Evolutionary conservation across 2,797 vertebrate genomes (phyloP).

Genomic region (Melanogrammus aeglefinus): DNA sequence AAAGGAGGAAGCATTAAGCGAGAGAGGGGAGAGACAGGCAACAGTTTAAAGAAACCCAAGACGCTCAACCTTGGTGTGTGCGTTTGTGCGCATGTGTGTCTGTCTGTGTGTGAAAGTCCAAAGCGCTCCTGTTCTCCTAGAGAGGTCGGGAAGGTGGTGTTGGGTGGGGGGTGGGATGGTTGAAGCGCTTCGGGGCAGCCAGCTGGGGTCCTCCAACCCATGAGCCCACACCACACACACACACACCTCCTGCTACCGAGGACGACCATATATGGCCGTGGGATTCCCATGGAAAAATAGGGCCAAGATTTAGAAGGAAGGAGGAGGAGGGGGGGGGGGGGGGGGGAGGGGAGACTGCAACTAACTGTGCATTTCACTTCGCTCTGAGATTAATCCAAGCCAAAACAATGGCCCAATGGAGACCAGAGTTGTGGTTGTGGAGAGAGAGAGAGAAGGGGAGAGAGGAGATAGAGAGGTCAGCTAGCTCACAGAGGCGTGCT

Average conservation of each 20-base stretch:
- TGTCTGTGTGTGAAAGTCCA: no score
- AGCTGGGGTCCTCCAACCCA: slow-evolving; percentile 71
- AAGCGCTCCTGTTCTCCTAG: slow-evolving; percentile 71
- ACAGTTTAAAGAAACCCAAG: neutral
- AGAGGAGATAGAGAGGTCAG: slow-evolving; percentile 35
- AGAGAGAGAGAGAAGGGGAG: slow-evolving; percentile 11
- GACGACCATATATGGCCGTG: slow-evolving; percentile 91
- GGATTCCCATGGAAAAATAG: slow-evolving; percentile 87
- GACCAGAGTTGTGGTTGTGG: slow-evolving; percentile 59
- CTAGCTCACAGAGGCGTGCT: slow-evolving; percentile 31
- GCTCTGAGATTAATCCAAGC: slow-evolving; percentile 45
- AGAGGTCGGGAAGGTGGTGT: slow-evolving; percentile 68
- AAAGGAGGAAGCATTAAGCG: slow-evolving; percentile 18
- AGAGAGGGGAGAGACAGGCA: neutral
- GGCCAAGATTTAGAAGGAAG: slow-evolving; percentile 52
- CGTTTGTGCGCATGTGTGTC: slow-evolving; percentile 25
- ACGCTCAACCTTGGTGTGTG: slow-evolving; percentile 3
- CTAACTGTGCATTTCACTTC: slow-evolving; percentile 65
- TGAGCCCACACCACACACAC: slow-evolving; percentile 51
- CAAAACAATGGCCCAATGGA: slow-evolving; percentile 64
- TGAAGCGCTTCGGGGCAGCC: slow-evolving; percentile 68
- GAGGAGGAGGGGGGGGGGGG: slow-evolving; percentile 30
- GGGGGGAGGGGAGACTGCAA: slow-evolving; percentile 42
- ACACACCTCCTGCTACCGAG: slow-evolving; percentile 28
- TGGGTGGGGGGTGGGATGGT: slow-evolving; percentile 74